phyloP scores from a whole-genome alignment of 2,113 vertebrate species.

The Peucedramus taeniatus region DNA sequence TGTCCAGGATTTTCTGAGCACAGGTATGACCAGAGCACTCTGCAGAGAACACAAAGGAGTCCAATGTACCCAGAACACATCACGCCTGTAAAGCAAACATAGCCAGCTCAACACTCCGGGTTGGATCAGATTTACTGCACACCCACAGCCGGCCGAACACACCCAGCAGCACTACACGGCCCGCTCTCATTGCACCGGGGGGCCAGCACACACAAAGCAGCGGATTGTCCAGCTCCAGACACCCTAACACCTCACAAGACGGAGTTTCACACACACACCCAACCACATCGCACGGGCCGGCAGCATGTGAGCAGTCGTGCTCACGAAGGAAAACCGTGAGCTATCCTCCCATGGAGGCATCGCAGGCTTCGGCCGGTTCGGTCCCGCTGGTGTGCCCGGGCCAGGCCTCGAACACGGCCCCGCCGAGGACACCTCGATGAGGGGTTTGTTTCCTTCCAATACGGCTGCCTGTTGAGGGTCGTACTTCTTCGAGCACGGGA shows the following conservation, averaged over 20 bases:
- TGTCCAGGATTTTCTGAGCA: background rate
- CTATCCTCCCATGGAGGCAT: fast-evolving
- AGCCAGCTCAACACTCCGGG: background rate
- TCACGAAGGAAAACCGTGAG: fast-evolving
- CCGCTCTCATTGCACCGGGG: fast-evolving
- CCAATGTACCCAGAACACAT: background rate
- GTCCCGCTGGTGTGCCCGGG: fast-evolving
- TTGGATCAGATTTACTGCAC: background rate
- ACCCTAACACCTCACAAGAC: fast-evolving
- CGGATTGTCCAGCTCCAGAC: background rate
- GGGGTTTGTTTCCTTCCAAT: background rate
- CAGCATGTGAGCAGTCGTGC: fast-evolving
- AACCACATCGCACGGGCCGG: fast-evolving
- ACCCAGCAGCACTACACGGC: fast-evolving
- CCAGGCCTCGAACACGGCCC: background rate
- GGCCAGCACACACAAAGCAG: background rate
- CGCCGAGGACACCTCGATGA: fast-evolving
- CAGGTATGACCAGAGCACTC: background rate
- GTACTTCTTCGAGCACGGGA: fast-evolving
- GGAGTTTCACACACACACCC: fast-evolving
- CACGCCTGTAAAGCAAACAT: background rate
- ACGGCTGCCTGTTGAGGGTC: fast-evolving
- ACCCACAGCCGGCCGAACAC: fast-evolving
- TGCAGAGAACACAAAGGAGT: background rate
- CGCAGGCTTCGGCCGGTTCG: background rate